Conservation (phyloP, 2,888 invertebrate genomes). For the Notodromas monacha region DNA sequence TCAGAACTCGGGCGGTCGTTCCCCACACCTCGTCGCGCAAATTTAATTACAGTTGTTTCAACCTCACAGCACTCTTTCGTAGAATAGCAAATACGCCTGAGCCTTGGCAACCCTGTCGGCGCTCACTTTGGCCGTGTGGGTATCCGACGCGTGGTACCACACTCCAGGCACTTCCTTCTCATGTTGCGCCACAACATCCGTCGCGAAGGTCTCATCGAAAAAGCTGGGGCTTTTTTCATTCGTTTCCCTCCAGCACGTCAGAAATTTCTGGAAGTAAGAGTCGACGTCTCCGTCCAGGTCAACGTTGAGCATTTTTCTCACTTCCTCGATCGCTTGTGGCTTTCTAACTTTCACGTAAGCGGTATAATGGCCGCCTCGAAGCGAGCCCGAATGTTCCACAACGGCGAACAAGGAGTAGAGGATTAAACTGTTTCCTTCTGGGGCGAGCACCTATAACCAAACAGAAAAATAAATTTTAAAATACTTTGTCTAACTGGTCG, state of each 20-base stretch:
- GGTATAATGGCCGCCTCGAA: slow-evolving; percentile 66
- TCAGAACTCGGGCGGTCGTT: too few relatives aligned
- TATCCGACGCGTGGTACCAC: slow-evolving; percentile 85
- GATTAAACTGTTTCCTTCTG: slow-evolving; percentile 30
- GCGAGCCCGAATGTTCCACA: slow-evolving; percentile 69
- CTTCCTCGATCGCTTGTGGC: neutral
- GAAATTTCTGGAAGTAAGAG: neutral
- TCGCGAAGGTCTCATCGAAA: too few relatives aligned
- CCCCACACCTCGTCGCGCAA: too few relatives aligned
- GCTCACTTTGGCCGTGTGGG: slow-evolving; percentile 38
- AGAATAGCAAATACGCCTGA: slow-evolving; percentile 83
- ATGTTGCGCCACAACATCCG: too few relatives aligned
- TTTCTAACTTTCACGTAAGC: slow-evolving; percentile 53
- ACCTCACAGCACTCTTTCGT: slow-evolving; percentile 46
- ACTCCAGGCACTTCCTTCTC: too few relatives aligned
- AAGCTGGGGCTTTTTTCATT: too few relatives aligned
- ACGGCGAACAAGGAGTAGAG: slow-evolving; percentile 73
- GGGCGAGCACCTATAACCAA: too few relatives aligned
- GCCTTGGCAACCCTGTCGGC: slow-evolving; percentile 45
- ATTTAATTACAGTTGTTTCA: too few relatives aligned
- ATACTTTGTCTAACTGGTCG: too few relatives aligned
- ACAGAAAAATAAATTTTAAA: too few relatives aligned
- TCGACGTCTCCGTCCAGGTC: neutral
- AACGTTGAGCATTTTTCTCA: slow-evolving; percentile 8
- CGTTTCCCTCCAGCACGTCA: too few relatives aligned